These are phyloP conservation scores for Tipula unca DNA, from an alignment of 2,888 invertebrate genomes.

Conservation along the genomic window DNA sequence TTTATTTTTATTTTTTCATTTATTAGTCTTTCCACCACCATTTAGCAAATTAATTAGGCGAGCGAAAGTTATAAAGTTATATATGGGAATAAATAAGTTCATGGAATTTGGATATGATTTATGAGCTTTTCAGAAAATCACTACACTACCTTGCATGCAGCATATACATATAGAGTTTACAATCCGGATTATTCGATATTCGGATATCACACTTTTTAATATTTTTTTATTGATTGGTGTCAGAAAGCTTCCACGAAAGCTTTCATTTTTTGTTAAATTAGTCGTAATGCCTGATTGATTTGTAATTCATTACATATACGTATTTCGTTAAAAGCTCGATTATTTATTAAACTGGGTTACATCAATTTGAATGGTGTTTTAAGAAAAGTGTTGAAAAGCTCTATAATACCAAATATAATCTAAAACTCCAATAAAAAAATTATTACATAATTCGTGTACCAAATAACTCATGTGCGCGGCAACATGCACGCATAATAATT, in stretches of 20 bases:
- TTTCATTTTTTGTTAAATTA: too few relatives aligned
- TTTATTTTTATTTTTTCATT: neutral
- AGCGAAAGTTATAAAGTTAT: neutral
- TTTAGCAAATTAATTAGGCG: neutral
- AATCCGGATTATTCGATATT: neutral
- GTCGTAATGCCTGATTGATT: too few relatives aligned
- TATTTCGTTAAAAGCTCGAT: too few relatives aligned
- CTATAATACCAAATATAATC: neutral
- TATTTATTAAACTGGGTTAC: too few relatives aligned
- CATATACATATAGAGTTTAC: neutral
- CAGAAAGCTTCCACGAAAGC: too few relatives aligned
- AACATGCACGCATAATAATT: neutral
- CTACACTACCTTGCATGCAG: neutral
- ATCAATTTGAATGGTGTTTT: too few relatives aligned
- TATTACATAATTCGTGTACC: neutral
- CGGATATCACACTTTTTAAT: too few relatives aligned
- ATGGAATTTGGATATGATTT: neutral
- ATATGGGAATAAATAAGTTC: neutral
- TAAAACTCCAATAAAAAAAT: neutral
- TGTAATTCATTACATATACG: too few relatives aligned
- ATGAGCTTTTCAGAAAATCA: neutral
- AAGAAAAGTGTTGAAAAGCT: too few relatives aligned
- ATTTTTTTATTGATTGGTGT: neutral
- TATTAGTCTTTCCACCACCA: neutral
- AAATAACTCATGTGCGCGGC: neutral